Evolutionary conservation across 2,113 vertebrate genomes (phyloP).

Genomic region (Cinclus mexicanus): DNA sequence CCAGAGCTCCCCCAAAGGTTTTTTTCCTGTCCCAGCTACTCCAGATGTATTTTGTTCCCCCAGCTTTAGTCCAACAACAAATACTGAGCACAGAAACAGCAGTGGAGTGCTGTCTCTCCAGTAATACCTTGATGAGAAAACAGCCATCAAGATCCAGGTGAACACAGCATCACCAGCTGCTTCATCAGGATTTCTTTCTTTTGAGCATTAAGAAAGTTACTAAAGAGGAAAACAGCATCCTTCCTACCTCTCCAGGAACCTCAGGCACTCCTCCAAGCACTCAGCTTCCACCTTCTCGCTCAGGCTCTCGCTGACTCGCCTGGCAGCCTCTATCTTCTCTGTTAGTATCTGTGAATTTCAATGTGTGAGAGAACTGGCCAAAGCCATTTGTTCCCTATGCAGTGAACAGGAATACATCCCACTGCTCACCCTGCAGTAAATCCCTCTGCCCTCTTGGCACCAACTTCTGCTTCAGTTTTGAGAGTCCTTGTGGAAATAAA

Average conservation of each 20-base stretch:
- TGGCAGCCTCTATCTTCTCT: neutral
- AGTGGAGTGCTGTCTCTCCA: fast-evolving
- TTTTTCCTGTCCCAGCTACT: neutral
- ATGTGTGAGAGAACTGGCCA: neutral
- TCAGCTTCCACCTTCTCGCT: neutral
- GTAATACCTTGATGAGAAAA: neutral
- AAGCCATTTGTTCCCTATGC: neutral
- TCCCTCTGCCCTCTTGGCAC: neutral
- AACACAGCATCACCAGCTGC: neutral
- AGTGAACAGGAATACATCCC: neutral
- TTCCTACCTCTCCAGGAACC: constrained; percentile 60
- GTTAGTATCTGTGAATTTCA: constrained; percentile 36
- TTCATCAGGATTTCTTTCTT: neutral
- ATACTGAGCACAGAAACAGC: neutral
- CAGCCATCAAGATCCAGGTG: neutral
- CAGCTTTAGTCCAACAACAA: neutral
- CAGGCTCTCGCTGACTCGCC: neutral
- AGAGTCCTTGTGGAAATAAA: neutral
- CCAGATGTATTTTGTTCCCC: neutral
- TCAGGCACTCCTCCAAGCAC: constrained; percentile 25
- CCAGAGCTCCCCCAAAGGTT: neutral
- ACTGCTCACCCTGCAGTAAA: neutral
- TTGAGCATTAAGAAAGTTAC: neutral
- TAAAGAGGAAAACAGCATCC: neutral
- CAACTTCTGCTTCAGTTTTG: neutral